Base-by-base conservation (phyloP, 2,113 vertebrate genomes). In the Narcine bancroftii region DNA sequence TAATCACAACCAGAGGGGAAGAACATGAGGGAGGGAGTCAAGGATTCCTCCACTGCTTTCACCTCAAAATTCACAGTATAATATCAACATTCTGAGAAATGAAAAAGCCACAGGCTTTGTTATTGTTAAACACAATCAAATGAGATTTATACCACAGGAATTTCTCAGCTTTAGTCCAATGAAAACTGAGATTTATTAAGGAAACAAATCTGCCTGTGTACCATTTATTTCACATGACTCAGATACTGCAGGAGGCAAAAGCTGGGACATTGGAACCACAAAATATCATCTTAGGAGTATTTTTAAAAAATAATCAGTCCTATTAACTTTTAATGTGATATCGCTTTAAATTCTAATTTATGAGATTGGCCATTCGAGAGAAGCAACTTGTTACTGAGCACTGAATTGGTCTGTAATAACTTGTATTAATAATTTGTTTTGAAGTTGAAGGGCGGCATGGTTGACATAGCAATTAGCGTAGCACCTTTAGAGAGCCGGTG, bases 121-220 rank as follows among this genome's bases (percentile, higher is more conserved):
- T 87, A 56, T 33, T 36, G 50, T 5, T 87, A 53, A 63, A 60
- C 81, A 33, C 33, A 63, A n/a, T 36, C 50, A 85, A 85, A 85
- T 56, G n/a, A 87, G 53, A 36, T 60, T 87, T 6, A 63, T 87
- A 87, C 50, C 81, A 6, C 6, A 87, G 81, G 81, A 87, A 87
- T 87, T 21, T 60, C 1, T 2, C n/a, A 10, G 33, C 33, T 63
- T 87, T 63, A 50, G 24, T 11, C 26, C 81, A 39, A 2, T 87
- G 81, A 60, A 87, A 87, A 87, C 33, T 87, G 50, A 87, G 81
- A n/a, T n/a, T 56, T 56, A 85, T 63, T 85, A 87, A 60, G 60
- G 81, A 33, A 87, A 87, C 33, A 63, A 87, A 87, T 87, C 13
- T 87, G 81, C 81, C 21, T 87, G 53, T 36, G n/a, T n/a, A 36